A percentile compares a stretch with the other conserved stretches of the same genome.
Conservation (phyloP, 2,888 invertebrate genomes). For the Ptilodon capucinus region DNA sequence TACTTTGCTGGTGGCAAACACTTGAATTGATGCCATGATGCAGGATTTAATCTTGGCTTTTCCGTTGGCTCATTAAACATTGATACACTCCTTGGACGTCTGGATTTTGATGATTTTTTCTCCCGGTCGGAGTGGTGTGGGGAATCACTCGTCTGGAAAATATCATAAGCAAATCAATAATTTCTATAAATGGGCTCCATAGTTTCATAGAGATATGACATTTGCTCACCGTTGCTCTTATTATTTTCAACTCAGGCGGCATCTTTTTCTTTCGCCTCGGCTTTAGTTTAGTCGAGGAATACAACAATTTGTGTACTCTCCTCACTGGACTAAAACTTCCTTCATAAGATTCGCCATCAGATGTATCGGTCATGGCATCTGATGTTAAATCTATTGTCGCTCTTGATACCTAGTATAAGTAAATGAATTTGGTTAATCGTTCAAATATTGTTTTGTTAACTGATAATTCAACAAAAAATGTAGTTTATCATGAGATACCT, state of each 20-base stretch:
- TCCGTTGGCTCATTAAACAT: constrained; percentile 70
- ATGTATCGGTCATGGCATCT: constrained; percentile 86
- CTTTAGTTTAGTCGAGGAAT: constrained; percentile 61
- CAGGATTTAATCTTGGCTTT: constrained; percentile 68
- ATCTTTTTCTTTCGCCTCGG: constrained; percentile 76
- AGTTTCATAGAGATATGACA: not conserved
- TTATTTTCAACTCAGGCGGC: constrained; percentile 79
- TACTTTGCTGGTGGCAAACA: constrained; percentile 76
- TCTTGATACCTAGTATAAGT: constrained; percentile 74
- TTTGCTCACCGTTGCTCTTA: constrained; percentile 66
- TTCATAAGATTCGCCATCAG: constrained; percentile 82
- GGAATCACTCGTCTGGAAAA: constrained; percentile 73
- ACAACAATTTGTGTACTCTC: constrained; percentile 68
- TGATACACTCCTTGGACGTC: constrained; percentile 74
- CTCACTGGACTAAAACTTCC: constrained; percentile 73
- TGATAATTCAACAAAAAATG: not conserved
- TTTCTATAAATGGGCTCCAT: not conserved
- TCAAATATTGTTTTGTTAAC: not conserved
- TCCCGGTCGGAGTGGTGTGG: constrained; percentile 74
- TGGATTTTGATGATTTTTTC: constrained; percentile 55
- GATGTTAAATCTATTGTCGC: constrained; percentile 84
- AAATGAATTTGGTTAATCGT: constrained; percentile 5
- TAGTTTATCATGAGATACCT: too few species aligned
- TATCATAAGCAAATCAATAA: not conserved
- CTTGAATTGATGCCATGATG: constrained; percentile 78